phyloP scores from a whole-genome alignment of 1,140 invertebrate species.

The Meloidogyne exigua region DNA sequence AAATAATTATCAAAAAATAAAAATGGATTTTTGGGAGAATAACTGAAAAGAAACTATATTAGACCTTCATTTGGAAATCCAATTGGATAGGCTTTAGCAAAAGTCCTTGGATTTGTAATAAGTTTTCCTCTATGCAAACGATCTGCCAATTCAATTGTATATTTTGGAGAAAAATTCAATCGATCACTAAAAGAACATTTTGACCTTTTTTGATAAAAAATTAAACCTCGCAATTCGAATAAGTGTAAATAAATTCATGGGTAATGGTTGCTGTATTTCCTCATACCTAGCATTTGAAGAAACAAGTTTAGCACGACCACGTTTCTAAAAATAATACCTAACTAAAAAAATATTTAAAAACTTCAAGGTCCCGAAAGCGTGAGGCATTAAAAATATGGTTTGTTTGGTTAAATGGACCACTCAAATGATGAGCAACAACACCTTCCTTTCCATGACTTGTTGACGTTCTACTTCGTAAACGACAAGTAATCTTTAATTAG shows the following conservation, averaged over 20 bases:
- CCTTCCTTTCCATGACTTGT: not conserved
- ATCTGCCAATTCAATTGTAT: not conserved
- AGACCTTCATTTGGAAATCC: not conserved
- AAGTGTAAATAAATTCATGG: slow-evolving; percentile 5
- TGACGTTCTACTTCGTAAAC: slow-evolving; percentile 1
- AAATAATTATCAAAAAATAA: too few species aligned
- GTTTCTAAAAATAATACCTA: not conserved
- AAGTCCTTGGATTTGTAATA: not conserved
- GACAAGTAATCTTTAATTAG: slow-evolving; percentile 8
- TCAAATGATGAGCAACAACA: slow-evolving; percentile 1
- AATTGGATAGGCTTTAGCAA: not conserved
- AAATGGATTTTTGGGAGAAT: too few species aligned
- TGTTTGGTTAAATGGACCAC: slow-evolving; percentile 12
- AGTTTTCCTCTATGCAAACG: not conserved
- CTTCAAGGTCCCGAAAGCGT: slow-evolving; percentile 18
- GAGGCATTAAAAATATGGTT: slow-evolving; percentile 5
- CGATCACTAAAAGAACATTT: not conserved
- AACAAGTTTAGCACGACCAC: not conserved
- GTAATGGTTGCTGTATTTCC: not conserved
- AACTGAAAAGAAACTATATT: not conserved
- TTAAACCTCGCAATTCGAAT: not conserved
- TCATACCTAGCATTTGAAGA: not conserved
- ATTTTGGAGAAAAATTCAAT: slow-evolving; percentile 1
- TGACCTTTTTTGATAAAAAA: not conserved
- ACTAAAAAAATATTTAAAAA: not conserved